phyloP scores from a whole-genome alignment of 2,797 vertebrate genomes.

The Passerculus sandwichensis region DNA sequence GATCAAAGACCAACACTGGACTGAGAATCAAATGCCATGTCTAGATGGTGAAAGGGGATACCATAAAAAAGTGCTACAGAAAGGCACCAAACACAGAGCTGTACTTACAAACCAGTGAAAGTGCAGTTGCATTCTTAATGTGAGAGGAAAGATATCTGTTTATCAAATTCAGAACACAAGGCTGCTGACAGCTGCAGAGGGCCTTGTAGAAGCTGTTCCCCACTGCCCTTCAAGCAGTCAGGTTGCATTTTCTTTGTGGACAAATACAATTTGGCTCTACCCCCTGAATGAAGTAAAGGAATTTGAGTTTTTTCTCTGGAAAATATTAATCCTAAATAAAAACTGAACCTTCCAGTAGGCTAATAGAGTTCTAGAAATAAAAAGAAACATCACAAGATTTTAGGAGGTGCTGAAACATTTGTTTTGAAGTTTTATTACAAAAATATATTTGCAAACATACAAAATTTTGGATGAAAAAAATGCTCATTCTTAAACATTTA shows the following conservation, averaged over 20 bases:
- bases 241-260: not conserved
- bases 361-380: conserved; percentile 37
- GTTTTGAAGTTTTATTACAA: conserved; percentile 85
- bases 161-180: not conserved
- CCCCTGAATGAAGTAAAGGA: not conserved
- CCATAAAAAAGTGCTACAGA: not conserved
- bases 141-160: not conserved
- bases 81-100: not conserved
- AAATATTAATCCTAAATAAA: not conserved
- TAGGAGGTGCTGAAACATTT: conserved; percentile 78
- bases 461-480: conserved; percentile 84
- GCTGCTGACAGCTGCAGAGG: not conserved
- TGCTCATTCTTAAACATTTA: conserved; percentile 80
- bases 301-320: not conserved
- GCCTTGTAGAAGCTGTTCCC: not conserved
- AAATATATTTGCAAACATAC: conserved; percentile 86
- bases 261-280: not conserved
- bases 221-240: not conserved
- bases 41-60: not conserved
- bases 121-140: not conserved
- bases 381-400: not conserved
- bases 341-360: not conserved
- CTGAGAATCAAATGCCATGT: not conserved
- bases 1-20: not conserved
- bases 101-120: not conserved